Evolutionary conservation across 2,113 vertebrate species (phyloP).

Genomic region (Crotophaga sulcirostris): DNA sequence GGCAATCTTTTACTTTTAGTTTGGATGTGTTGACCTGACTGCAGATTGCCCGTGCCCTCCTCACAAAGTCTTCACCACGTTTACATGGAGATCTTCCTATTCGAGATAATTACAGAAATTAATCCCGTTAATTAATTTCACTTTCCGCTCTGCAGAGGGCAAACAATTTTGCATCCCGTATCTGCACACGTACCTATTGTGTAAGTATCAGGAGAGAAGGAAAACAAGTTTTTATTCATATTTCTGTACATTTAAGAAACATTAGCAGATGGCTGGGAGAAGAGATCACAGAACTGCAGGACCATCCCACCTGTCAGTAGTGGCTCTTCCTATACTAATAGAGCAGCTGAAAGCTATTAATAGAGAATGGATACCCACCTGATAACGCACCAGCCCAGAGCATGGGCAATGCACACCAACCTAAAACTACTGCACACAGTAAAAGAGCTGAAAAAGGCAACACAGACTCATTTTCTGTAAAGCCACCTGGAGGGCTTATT

Average conservation of each 20-base stretch:
- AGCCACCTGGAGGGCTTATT: background rate
- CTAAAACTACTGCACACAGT: background rate
- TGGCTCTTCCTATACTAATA: background rate
- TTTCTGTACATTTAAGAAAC: background rate
- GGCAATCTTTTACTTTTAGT: background rate
- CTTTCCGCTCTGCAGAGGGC: background rate
- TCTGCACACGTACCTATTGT: background rate
- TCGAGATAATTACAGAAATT: background rate
- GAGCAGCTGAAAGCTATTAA: background rate
- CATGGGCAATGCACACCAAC: background rate
- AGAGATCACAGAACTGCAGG: background rate
- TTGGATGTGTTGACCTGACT: background rate
- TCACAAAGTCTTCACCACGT: background rate
- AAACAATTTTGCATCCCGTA: background rate
- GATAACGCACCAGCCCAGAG: background rate
- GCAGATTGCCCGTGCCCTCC: background rate
- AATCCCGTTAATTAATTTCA: background rate
- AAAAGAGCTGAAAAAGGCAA: background rate
- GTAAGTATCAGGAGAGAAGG: background rate
- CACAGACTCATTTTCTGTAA: background rate
- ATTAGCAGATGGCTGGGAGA: background rate
- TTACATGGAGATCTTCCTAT: background rate
- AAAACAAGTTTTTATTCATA: background rate
- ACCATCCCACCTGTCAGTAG: background rate
- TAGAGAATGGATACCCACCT: background rate